These are phyloP conservation scores for Drosophila orena DNA, from an alignment of 1,140 invertebrate species.

Conservation along the genomic window DNA sequence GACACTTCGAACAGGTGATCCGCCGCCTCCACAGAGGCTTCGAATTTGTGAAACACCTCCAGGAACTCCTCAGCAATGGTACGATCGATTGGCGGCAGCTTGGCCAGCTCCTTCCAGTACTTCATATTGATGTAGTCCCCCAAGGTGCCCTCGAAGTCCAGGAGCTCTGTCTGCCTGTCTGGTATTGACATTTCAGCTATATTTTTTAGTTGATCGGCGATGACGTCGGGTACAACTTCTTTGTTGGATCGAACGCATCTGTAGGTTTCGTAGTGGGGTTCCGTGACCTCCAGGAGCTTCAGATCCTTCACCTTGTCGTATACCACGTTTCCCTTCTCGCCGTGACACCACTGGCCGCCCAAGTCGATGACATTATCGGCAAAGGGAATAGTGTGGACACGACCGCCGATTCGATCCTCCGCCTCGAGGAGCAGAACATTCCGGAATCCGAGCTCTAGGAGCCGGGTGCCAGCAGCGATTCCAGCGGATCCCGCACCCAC, in stretches of 20 bases:
- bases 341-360: constrained; percentile 92
- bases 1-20: constrained; percentile 88
- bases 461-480: constrained; percentile 86
- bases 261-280: constrained; percentile 61
- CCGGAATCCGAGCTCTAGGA: constrained; percentile 86
- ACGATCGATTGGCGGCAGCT: constrained; percentile 47
- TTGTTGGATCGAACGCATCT: constrained; percentile 83
- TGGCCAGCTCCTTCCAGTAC: constrained; percentile 70
- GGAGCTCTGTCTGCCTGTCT: constrained; percentile 63
- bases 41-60: constrained; percentile 85
- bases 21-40: constrained; percentile 86
- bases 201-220: constrained; percentile 59
- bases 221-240: constrained; percentile 68
- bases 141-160: constrained; percentile 75
- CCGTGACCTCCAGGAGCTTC: constrained; percentile 85
- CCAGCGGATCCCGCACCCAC: constrained; percentile 87
- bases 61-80: constrained; percentile 85
- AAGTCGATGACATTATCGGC: constrained; percentile 89
- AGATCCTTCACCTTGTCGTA: constrained; percentile 88
- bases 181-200: constrained; percentile 64
- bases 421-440: constrained; percentile 88
- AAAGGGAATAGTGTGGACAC: constrained; percentile 88
- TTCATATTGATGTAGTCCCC: constrained; percentile 85
- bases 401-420: constrained; percentile 89
- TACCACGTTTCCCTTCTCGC: constrained; percentile 89